Conservation (phyloP, 2,888 invertebrate genomes). For the Schizaphis graminum region DNA sequence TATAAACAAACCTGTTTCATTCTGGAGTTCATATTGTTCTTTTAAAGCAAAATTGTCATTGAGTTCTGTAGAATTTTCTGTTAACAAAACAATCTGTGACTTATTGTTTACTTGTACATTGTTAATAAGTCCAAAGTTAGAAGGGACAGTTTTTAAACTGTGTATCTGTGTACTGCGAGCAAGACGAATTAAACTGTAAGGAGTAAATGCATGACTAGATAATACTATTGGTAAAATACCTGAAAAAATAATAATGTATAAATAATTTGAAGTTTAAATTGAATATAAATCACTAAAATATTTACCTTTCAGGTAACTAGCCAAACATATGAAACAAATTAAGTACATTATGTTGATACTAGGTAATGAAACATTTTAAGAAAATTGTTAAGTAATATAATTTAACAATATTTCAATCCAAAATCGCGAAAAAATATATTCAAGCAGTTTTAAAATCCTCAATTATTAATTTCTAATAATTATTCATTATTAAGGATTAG, state of each 20-base stretch:
- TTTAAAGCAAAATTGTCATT: constrained; percentile 40
- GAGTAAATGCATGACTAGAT: constrained; percentile 23
- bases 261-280: neutral
- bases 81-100: constrained; percentile 51
- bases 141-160: constrained; percentile 14
- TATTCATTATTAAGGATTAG: neutral
- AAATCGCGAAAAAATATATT: neutral
- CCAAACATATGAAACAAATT: constrained; percentile 57
- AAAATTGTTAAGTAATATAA: neutral
- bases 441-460: neutral
- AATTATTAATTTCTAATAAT: neutral
- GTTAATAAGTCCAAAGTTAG: neutral
- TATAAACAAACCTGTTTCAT: constrained; percentile 49
- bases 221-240: constrained; percentile 41
- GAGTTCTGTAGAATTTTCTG: constrained; percentile 45
- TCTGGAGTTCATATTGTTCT: constrained; percentile 59
- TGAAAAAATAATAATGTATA: neutral
- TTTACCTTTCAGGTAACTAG: constrained; percentile 58
- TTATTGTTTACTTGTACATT: constrained; percentile 41
- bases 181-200: neutral
- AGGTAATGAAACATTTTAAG: constrained; percentile 38
- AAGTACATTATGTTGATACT: constrained; percentile 59
- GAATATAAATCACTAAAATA: neutral
- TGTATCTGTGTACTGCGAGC: constrained; percentile 22
- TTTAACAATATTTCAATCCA: neutral